Percentiles rank a stretch among this genome's conserved stretches.
Evolutionary conservation across 1,140 invertebrate genomes (phyloP).

Genomic region (Trichonephila clavipes): DNA sequence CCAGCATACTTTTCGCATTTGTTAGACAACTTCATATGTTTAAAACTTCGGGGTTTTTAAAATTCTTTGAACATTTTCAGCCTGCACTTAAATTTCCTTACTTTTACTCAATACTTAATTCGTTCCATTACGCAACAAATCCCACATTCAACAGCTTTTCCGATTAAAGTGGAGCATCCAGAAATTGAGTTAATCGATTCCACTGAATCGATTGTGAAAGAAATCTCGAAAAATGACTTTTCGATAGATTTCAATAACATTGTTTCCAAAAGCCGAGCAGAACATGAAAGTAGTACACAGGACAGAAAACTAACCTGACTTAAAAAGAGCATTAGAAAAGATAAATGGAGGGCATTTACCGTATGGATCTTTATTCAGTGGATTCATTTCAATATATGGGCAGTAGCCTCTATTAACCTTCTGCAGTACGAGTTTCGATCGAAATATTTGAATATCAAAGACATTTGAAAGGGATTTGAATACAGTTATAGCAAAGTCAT

Average conservation of each 20-base stretch:
- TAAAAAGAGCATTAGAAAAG: slow-evolving; percentile 7
- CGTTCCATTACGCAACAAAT: neutral
- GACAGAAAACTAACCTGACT: neutral
- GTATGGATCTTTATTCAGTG: neutral
- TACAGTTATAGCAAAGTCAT: slow-evolving; percentile 2
- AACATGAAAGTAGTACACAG: neutral
- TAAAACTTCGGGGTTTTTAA: no score
- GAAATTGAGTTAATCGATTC: neutral
- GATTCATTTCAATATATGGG: neutral
- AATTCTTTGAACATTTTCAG: no score
- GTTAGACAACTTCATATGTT: no score
- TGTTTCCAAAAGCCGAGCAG: neutral
- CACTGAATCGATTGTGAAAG: neutral
- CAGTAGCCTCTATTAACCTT: neutral
- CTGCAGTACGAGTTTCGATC: neutral
- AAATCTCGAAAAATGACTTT: neutral
- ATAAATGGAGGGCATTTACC: neutral
- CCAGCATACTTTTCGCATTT: no score
- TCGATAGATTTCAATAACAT: neutral
- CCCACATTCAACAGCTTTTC: neutral
- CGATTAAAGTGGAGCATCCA: neutral
- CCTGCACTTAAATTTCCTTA: no score
- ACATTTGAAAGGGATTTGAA: slow-evolving; percentile 29
- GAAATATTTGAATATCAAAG: slow-evolving; percentile 59
- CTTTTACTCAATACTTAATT: neutral